Evolutionary conservation across 2,888 invertebrate species (phyloP).

Genomic region (Cheiracanthium punctorium): DNA sequence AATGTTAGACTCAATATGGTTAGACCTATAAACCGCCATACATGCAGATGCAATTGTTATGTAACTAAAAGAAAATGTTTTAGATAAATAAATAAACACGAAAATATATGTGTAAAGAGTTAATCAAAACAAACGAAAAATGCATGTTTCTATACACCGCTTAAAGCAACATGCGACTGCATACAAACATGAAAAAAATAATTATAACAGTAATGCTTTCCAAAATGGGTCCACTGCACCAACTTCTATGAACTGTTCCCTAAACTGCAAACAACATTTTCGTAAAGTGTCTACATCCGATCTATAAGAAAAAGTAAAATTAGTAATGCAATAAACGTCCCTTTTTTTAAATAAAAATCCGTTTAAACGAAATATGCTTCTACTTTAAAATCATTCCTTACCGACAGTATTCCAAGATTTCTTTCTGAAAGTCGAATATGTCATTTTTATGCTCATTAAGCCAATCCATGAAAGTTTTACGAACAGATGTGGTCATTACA

Average conservation of each 20-base stretch:
- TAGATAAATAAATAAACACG: not conserved
- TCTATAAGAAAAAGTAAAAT: not conserved
- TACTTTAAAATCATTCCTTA: not conserved
- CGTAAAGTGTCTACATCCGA: slow-evolving; percentile 17
- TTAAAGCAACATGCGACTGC: no score
- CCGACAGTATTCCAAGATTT: slow-evolving; percentile 14
- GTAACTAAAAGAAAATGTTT: not conserved
- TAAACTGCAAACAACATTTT: not conserved
- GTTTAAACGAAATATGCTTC: no score
- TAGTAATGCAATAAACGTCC: not conserved
- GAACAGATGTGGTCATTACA: not conserved
- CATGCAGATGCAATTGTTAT: not conserved
- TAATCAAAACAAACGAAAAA: no score
- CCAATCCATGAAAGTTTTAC: slow-evolving; percentile 2
- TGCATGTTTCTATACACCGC: no score
- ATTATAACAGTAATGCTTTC: not conserved
- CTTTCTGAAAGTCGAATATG: slow-evolving; percentile 5
- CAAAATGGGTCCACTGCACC: not conserved
- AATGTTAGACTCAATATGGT: not conserved
- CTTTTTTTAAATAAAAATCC: no score
- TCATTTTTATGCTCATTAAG: not conserved
- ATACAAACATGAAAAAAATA: not conserved
- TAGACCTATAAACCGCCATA: not conserved
- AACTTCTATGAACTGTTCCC: not conserved
- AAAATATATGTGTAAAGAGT: no score